Evolutionary conservation across 2,797 vertebrate genomes (phyloP).

Genomic region (Limnodromus scolopaceus): DNA sequence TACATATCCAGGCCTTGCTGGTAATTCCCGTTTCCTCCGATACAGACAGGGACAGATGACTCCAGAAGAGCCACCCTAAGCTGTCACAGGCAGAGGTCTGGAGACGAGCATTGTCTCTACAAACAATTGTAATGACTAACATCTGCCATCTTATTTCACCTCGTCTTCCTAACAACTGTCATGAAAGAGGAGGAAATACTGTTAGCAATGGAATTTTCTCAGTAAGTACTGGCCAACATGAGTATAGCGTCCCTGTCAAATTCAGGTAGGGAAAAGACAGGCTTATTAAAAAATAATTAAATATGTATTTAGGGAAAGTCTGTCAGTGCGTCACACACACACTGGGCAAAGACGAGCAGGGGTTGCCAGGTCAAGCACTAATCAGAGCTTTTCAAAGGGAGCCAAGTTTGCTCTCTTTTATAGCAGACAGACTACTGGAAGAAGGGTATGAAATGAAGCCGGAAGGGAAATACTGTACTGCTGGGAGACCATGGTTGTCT

Average conservation of each 20-base stretch:
- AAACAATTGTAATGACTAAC: neutral
- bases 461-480: constrained; percentile 39
- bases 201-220: neutral
- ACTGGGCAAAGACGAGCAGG: neutral
- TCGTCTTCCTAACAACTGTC: neutral
- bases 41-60: accelerated
- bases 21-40: neutral
- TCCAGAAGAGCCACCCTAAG: neutral
- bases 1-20: accelerated
- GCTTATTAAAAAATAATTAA: constrained; percentile 16
- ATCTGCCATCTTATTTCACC: neutral
- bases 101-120: neutral
- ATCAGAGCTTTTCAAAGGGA: constrained; percentile 57
- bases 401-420: constrained; percentile 44
- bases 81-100: accelerated
- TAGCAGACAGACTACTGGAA: neutral
- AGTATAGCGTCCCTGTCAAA: neutral
- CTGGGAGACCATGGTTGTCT: constrained; percentile 20
- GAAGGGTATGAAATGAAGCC: constrained; percentile 37
- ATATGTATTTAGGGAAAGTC: neutral
- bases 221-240: neutral
- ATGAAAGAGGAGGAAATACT: neutral
- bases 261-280: neutral
- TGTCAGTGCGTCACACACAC: neutral
- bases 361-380: constrained; percentile 24